Conservation (phyloP, 2,113 vertebrate species). For the Chamaea fasciata region DNA sequence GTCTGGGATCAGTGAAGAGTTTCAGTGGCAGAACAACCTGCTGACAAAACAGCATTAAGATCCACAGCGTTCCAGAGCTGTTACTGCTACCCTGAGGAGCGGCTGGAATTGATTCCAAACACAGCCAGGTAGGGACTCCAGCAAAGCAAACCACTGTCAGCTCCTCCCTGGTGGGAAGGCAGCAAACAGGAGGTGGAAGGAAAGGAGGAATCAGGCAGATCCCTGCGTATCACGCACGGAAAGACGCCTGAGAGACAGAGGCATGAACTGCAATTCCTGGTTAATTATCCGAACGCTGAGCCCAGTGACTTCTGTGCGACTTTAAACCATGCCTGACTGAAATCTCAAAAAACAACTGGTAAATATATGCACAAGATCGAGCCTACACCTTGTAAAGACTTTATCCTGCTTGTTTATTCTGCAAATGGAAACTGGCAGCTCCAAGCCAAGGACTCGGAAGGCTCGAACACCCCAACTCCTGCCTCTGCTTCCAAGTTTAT, state of each 20-base stretch:
- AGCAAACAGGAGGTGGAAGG: neutral
- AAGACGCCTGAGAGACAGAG: accelerated
- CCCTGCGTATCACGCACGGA: accelerated
- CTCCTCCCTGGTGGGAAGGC: neutral
- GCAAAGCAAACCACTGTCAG: neutral
- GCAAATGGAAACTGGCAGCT: neutral
- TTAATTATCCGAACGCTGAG: neutral
- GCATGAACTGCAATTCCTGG: neutral
- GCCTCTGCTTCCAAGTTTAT: neutral
- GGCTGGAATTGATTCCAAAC: neutral
- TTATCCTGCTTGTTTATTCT: neutral
- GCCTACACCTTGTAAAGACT: neutral
- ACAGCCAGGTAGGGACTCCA: neutral
- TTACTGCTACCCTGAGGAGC: neutral
- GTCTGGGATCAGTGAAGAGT: accelerated
- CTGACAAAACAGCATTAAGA: neutral
- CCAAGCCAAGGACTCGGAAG: neutral
- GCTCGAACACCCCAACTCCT: neutral
- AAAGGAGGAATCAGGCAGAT: neutral
- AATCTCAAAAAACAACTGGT: neutral
- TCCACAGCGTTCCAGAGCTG: neutral
- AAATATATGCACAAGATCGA: neutral
- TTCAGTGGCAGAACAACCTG: neutral
- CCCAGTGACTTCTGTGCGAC: neutral
- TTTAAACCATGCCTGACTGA: neutral